Percentiles rank a stretch among this genome's conserved stretches.
Evolutionary conservation across 2,797 vertebrate species (phyloP).

Genomic region (Oreonectes daqikongensis): DNA sequence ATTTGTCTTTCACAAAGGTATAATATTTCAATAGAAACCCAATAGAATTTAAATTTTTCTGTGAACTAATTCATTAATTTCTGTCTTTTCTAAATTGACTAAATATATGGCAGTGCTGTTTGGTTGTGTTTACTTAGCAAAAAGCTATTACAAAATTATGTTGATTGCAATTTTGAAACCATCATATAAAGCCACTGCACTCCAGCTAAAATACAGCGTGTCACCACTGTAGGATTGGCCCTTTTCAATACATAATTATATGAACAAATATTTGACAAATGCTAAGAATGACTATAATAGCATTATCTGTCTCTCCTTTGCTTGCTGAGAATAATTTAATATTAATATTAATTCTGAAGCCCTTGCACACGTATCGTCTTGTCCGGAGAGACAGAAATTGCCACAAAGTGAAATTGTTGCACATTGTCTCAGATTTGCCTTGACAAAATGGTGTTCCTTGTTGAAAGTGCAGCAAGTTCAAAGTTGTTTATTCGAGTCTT

Average conservation of each 20-base stretch:
- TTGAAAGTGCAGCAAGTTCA: slow-evolving; percentile 3
- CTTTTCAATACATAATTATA: not conserved
- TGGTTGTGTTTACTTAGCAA: too few relatives aligned
- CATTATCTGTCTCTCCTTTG: not conserved
- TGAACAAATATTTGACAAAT: not conserved
- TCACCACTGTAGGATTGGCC: not conserved
- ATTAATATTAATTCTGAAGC: not conserved
- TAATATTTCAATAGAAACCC: too few relatives aligned
- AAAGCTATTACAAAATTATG: too few relatives aligned
- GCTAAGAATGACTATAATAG: not conserved
- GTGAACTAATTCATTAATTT: too few relatives aligned
- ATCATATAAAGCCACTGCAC: too few relatives aligned
- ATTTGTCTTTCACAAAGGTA: too few relatives aligned
- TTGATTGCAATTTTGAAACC: too few relatives aligned
- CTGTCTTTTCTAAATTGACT: too few relatives aligned
- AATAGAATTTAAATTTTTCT: too few relatives aligned
- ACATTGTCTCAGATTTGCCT: not conserved
- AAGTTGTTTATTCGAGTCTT: slow-evolving; percentile 20
- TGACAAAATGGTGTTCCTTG: not conserved
- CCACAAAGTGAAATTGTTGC: not conserved
- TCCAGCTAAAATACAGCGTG: not conserved
- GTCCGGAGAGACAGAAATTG: not conserved
- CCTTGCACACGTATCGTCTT: not conserved
- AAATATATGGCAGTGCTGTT: too few relatives aligned
- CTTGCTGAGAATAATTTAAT: not conserved